Evolutionary conservation across 1,140 invertebrate genomes (phyloP).

Genomic region (Physella acuta): DNA sequence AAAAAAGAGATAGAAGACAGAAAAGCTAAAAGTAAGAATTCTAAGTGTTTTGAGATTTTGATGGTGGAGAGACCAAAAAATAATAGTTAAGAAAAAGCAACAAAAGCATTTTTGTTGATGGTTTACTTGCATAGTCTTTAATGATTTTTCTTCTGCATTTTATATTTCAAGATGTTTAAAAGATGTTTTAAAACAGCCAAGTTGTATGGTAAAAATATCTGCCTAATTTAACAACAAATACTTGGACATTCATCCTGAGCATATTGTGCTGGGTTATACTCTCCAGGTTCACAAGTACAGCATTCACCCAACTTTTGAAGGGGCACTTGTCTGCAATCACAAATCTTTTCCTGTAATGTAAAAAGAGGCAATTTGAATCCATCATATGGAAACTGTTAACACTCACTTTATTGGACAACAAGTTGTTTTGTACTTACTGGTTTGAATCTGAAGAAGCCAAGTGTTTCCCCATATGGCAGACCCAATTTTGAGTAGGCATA

Average conservation of each 20-base stretch:
- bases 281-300: constrained; percentile 17
- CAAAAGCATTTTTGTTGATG: too few relatives aligned
- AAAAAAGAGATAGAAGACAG: too few relatives aligned
- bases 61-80: too few relatives aligned
- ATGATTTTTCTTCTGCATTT: too few relatives aligned
- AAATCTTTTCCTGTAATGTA: constrained; percentile 11
- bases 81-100: too few relatives aligned
- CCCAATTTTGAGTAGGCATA: constrained; percentile 10
- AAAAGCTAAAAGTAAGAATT: too few relatives aligned
- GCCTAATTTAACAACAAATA: not conserved
- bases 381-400: not conserved
- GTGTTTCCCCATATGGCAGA: constrained; percentile 17
- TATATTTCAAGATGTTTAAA: too few relatives aligned
- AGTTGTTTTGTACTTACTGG: constrained; percentile 10
- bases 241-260: constrained; percentile 20
- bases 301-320: constrained; percentile 11
- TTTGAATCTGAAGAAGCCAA: constrained; percentile 25
- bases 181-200: too few relatives aligned
- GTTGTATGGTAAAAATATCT: too few relatives aligned
- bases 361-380: not conserved
- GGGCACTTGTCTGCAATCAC: constrained; percentile 9
- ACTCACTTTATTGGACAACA: not conserved
- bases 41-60: too few relatives aligned
- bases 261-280: constrained; percentile 24
- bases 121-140: too few relatives aligned